phyloP scores from a whole-genome alignment of 2,888 invertebrate species.

The Glomeris marginata region DNA sequence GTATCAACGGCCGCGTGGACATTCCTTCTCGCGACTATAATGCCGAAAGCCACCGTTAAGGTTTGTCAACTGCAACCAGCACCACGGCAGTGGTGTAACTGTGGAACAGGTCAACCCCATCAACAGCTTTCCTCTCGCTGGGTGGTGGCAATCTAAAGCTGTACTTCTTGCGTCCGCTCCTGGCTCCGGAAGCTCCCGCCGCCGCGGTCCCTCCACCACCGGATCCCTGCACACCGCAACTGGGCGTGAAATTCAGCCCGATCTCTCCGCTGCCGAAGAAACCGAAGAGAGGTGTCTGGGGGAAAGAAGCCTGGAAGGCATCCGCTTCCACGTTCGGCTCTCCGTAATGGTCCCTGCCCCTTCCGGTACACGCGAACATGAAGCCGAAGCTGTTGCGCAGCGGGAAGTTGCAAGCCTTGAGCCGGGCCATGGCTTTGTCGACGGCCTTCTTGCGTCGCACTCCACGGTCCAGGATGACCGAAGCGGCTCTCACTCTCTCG shows the following conservation, averaged over 20 bases:
- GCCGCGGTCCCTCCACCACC: not conserved
- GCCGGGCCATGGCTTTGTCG: slow-evolving; percentile 16
- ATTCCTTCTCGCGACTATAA: no score
- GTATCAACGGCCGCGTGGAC: no score
- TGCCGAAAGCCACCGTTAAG: no score
- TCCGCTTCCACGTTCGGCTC: slow-evolving; percentile 29
- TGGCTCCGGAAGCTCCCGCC: not conserved
- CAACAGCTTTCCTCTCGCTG: not conserved
- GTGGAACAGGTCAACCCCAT: slow-evolving; percentile 9
- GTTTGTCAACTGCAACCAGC: slow-evolving; percentile 12
- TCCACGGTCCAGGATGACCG: slow-evolving; percentile 18
- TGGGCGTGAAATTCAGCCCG: slow-evolving; percentile 25
- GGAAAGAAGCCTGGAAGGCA: slow-evolving; percentile 30
- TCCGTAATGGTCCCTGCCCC: slow-evolving; percentile 26
- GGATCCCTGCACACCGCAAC: slow-evolving; percentile 7
- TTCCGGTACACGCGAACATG: slow-evolving; percentile 34
- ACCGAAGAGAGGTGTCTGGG: slow-evolving; percentile 32
- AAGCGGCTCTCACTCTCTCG: slow-evolving; percentile 20
- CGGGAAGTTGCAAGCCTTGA: slow-evolving; percentile 18
- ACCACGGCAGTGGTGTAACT: slow-evolving; percentile 15
- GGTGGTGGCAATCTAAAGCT: not conserved
- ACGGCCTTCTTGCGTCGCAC: slow-evolving; percentile 15
- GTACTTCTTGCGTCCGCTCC: not conserved
- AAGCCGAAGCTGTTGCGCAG: slow-evolving; percentile 25
- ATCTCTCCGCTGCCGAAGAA: slow-evolving; percentile 35